Percentiles rank a stretch among this genome's conserved stretches.
Evolutionary conservation across 2,113 vertebrate species (phyloP).

Genomic region (Xenus cinereus): DNA sequence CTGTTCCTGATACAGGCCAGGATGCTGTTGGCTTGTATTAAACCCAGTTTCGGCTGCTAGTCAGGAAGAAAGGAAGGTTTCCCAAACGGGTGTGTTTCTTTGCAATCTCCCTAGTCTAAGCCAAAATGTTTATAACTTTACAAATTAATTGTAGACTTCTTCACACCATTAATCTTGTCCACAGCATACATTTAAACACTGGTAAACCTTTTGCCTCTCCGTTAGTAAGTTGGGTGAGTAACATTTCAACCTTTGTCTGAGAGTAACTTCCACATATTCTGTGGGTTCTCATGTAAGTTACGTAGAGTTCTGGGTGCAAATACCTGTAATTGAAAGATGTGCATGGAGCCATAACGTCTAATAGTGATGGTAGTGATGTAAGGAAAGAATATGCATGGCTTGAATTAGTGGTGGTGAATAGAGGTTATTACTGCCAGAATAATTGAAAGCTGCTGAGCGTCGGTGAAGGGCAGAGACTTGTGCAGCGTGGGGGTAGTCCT

Average conservation of each 20-base stretch:
- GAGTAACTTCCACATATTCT: not conserved
- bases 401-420: not conserved
- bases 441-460: not conserved
- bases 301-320: not conserved
- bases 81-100: not conserved
- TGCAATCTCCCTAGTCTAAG: not conserved
- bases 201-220: not conserved
- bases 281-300: not conserved
- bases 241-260: not conserved
- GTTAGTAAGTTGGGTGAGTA: not conserved
- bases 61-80: not conserved
- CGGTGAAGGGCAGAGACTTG: not conserved
- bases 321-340: not conserved
- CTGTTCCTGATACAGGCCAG: no score
- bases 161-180: not conserved
- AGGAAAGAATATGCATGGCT: not conserved
- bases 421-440: not conserved
- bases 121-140: not conserved
- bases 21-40: not conserved
- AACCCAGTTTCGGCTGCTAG: not conserved
- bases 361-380: not conserved
- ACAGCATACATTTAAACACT: not conserved
- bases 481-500: not conserved
- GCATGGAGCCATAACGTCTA: not conserved
- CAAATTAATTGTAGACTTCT: not conserved